Base-by-base conservation (phyloP, 1,140 invertebrate genomes). In the Lucilia sericata region DNA sequence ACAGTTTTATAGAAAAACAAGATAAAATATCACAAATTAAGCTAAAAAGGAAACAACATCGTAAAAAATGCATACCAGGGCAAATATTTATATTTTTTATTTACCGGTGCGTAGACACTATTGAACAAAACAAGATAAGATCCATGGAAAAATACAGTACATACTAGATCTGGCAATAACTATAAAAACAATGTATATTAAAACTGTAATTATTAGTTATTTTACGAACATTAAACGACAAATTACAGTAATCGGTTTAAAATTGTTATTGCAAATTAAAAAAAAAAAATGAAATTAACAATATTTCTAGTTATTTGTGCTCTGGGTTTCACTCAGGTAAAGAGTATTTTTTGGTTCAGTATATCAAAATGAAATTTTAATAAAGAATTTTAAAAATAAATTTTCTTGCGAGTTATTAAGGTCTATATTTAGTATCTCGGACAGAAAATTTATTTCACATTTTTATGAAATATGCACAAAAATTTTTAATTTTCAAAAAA, bases 171-270 rank as follows among this genome's bases (percentile, higher is more conserved):
- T 70, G 10, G 9, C 8, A 25, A 70, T 12, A 70, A 70, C 75
- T 80, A 80, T 80, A 80, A 80, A 80, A 80, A 49, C 42, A 49
- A 80, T 80, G 19, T 5, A 9, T 2, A 51, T 12, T 4, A 13
- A 1, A 21, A 13, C 7, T 25, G 19, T 51, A 19, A 49, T 10
- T 42, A 80, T 49, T 25, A 80, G 42, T 80, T 21, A 80, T 13
- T 80, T 51, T 25, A 80, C 42, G 42, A 80, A 80, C 19, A 17
- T 80, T 25, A 49, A 76, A 80, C 42, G 42, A 80, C 12, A 70
- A 70, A 70, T 13, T 49, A 21, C 42, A 25, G 25, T 21, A 51
- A 47, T 42, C 42, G 42, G 42, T 42, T 30, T 30, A 78, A 78
- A 49, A 55, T 1, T 55, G 0, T 55, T 14, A 17, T 55, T 55